phyloP scores from a whole-genome alignment of 2,888 invertebrate genomes.

The Pachymerium ferrugineum region DNA sequence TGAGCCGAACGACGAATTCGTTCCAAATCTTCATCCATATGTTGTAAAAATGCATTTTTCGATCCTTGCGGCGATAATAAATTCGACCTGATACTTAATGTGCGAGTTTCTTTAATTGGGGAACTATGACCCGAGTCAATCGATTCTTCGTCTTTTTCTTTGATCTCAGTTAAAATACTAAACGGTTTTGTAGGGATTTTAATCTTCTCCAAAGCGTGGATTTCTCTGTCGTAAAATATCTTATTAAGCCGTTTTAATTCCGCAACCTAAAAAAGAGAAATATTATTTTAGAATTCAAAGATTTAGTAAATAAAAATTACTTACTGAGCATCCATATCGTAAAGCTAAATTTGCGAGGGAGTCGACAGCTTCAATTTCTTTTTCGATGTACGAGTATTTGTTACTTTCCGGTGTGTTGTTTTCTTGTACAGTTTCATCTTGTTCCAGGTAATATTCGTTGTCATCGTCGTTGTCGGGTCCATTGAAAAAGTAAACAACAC shows the following conservation, averaged over 20 bases:
- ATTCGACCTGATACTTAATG: constrained; percentile 7
- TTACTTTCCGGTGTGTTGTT: background rate
- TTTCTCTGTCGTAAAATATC: constrained; percentile 46
- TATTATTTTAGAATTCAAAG: background rate
- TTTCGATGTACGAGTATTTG: background rate
- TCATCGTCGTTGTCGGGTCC: background rate
- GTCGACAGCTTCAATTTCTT: background rate
- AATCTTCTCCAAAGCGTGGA: constrained; percentile 44
- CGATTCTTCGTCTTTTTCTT: constrained; percentile 26
- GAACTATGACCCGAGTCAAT: background rate
- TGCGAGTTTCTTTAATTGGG: background rate
- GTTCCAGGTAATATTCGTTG: background rate
- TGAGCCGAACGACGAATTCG: constrained; percentile 1
- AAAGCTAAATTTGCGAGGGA: background rate
- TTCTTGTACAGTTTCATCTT: background rate
- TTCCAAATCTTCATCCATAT: constrained; percentile 30
- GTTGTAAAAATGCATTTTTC: background rate
- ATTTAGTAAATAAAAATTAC: background rate
- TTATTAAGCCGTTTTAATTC: constrained; percentile 47
- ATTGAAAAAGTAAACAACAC: background rate
- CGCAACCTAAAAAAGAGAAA: constrained; percentile 35
- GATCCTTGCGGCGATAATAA: background rate
- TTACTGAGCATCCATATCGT: constrained; percentile 18
- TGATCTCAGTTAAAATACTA: constrained; percentile 28
- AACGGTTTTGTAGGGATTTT: constrained; percentile 43